Evolutionary conservation across 2,888 invertebrate genomes (phyloP).

Genomic region (Ormyrus pomaceus): DNA sequence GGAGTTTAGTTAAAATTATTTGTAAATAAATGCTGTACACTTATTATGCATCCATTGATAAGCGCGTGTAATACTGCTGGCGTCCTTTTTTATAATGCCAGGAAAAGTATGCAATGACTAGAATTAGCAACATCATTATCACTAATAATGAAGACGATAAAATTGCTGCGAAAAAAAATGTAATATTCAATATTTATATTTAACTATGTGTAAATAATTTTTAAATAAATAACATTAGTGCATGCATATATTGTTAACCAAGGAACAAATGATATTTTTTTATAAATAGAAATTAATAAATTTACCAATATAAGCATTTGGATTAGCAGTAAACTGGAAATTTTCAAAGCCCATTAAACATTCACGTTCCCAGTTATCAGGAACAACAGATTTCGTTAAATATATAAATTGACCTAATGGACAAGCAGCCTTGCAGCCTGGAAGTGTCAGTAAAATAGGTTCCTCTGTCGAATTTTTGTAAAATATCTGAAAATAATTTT

Average conservation of each 20-base stretch:
- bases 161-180: slow-evolving; percentile 65
- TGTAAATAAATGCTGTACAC: slow-evolving; percentile 5
- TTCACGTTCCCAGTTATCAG: slow-evolving; percentile 82
- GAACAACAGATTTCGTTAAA: slow-evolving; percentile 80
- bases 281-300: not conserved
- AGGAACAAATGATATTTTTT: not conserved
- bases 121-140: slow-evolving; percentile 65
- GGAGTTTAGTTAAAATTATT: slow-evolving; percentile 15
- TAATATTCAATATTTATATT: not conserved
- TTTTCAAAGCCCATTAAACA: slow-evolving; percentile 75
- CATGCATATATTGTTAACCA: not conserved
- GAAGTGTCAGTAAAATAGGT: slow-evolving; percentile 79
- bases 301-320: slow-evolving; percentile 67
- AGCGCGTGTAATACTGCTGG: slow-evolving; percentile 70
- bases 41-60: slow-evolving; percentile 68
- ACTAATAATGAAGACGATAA: slow-evolving; percentile 67
- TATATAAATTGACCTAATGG: slow-evolving; percentile 79
- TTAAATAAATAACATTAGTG: not conserved
- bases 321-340: slow-evolving; percentile 63
- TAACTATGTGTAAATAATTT: not conserved
- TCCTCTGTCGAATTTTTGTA: slow-evolving; percentile 83
- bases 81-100: slow-evolving; percentile 69
- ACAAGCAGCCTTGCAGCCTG: slow-evolving; percentile 82
- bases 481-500: slow-evolving; percentile 75
- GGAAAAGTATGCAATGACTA: slow-evolving; percentile 68